These are phyloP conservation scores for Caenorhabditis brenneri DNA, from an alignment of 1,140 invertebrate genomes.

Conservation along the genomic window DNA sequence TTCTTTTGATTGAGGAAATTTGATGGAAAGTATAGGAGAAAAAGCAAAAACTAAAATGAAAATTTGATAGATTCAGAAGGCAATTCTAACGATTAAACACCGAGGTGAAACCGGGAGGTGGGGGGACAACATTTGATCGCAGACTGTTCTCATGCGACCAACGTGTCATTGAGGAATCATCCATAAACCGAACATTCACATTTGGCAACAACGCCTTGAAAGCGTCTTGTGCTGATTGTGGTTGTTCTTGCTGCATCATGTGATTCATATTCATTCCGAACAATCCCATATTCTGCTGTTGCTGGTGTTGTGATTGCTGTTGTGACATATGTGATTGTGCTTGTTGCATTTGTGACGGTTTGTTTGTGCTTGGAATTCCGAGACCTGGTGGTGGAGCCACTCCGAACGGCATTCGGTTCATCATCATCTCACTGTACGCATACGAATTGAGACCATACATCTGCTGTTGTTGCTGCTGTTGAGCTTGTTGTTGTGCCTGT, in stretches of 20 bases:
- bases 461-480: not conserved
- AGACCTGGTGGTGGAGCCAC: constrained; percentile 38
- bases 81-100: constrained; percentile 33
- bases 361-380: not conserved
- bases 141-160: constrained; percentile 36
- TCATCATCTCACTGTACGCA: constrained; percentile 21
- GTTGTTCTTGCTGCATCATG: constrained; percentile 35
- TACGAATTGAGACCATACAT: constrained; percentile 16
- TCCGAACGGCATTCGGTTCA: not conserved
- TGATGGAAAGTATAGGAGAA: not conserved
- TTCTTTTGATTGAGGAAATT: not conserved
- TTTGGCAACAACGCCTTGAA: constrained; percentile 64
- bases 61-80: not conserved
- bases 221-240: constrained; percentile 25
- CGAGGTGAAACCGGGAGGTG: constrained; percentile 42
- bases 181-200: constrained; percentile 61
- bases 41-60: constrained; percentile 14
- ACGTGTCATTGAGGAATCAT: not conserved
- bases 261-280: not conserved
- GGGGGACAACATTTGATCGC: constrained; percentile 10
- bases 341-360: not conserved
- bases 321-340: constrained; percentile 11
- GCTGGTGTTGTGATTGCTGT: constrained; percentile 36
- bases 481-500: constrained; percentile 10
- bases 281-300: constrained; percentile 35